phyloP scores from a whole-genome alignment of 2,888 invertebrate species.

The Phlogophora meticulosa region DNA sequence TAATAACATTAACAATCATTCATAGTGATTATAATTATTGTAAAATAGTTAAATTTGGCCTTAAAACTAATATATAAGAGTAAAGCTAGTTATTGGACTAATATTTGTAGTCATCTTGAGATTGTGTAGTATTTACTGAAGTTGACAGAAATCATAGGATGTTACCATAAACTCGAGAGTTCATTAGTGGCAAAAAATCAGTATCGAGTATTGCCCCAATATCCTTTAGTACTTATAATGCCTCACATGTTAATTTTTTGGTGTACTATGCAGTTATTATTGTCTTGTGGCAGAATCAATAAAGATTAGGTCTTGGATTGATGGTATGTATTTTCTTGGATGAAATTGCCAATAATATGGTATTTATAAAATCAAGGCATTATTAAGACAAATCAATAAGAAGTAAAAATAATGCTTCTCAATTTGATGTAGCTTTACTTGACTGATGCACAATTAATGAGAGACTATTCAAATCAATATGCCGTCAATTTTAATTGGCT shows the following conservation, averaged over 20 bases:
- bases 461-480: background rate
- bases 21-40: conserved; percentile 3
- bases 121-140: conserved; percentile 26
- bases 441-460: background rate
- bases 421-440: background rate
- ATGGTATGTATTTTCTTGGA: conserved; percentile 4
- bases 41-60: conserved; percentile 49
- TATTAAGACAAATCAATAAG: background rate
- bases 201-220: conserved; percentile 29
- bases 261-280: conserved; percentile 3
- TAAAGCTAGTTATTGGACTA: conserved; percentile 41
- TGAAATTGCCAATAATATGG: conserved; percentile 3
- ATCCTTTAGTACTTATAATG: conserved; percentile 15
- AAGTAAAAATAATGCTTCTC: background rate
- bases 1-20: conserved; percentile 15
- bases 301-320: background rate
- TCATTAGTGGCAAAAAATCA: conserved; percentile 54
- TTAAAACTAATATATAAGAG: conserved; percentile 53
- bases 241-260: conserved; percentile 14
- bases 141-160: conserved; percentile 3
- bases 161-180: conserved; percentile 5
- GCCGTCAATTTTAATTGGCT: conserved; percentile 8
- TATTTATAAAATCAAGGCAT: conserved; percentile 8
- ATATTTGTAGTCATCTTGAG: conserved; percentile 35
- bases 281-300: background rate